phyloP scores from a whole-genome alignment of 2,113 vertebrate genomes.

The Scolopax mira region DNA sequence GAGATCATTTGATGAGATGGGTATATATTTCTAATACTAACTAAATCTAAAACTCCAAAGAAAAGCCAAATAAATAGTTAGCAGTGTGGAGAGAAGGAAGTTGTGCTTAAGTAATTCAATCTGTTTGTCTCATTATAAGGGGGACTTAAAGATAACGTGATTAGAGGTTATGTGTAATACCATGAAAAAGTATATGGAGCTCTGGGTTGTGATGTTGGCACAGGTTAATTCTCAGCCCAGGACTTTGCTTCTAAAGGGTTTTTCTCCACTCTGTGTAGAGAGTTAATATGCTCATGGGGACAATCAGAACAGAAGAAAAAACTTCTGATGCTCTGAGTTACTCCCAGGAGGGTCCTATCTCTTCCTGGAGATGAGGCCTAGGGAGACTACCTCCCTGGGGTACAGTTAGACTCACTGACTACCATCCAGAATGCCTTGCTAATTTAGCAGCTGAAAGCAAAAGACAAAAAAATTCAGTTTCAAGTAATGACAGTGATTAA shows the following conservation, averaged over 20 bases:
- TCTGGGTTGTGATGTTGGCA: not conserved
- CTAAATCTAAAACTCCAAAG: not conserved
- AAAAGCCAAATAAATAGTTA: not conserved
- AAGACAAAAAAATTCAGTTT: not conserved
- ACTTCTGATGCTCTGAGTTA: not conserved
- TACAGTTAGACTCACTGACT: not conserved
- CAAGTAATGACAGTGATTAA: not conserved
- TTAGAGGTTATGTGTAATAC: fast-evolving
- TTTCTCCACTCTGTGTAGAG: not conserved
- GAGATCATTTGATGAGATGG: not conserved
- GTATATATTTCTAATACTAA: not conserved
- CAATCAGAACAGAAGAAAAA: not conserved
- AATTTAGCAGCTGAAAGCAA: not conserved
- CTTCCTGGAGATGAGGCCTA: not conserved
- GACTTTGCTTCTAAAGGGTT: not conserved
- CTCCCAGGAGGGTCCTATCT: not conserved
- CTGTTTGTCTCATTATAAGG: not conserved
- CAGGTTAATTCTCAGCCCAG: not conserved
- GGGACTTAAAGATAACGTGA: not conserved
- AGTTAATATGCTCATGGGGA: not conserved
- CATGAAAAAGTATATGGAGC: not conserved
- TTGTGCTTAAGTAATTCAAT: not conserved
- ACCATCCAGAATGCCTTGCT: not conserved
- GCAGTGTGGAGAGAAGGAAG: not conserved
- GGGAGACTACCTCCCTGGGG: not conserved